Percentiles rank a stretch among this genome's conserved stretches.
These are phyloP conservation scores for Caranx ignobilis DNA, from an alignment of 2,113 vertebrate genomes.

Conservation along the genomic window DNA sequence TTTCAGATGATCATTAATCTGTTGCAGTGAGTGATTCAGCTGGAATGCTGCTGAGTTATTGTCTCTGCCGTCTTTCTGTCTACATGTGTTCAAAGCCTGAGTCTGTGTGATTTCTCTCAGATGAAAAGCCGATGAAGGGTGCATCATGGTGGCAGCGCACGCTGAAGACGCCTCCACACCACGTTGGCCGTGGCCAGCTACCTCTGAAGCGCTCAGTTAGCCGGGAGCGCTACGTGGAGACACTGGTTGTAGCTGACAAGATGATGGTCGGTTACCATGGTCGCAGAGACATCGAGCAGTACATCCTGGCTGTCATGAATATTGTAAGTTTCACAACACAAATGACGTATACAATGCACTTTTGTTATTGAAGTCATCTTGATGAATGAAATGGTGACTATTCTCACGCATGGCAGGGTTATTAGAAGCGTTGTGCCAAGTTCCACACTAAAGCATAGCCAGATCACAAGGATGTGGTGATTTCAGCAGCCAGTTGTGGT, in stretches of 20 bases:
- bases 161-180: constrained; percentile 91
- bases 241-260: constrained; percentile 97
- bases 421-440: background rate
- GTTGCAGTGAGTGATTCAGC: background rate
- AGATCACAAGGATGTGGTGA: background rate
- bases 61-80: background rate
- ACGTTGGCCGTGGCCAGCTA: constrained; percentile 90
- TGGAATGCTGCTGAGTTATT: background rate
- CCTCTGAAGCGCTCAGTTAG: constrained; percentile 96
- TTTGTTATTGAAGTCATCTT: background rate
- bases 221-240: constrained; percentile 97
- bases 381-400: background rate
- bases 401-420: background rate
- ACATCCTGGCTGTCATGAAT: constrained; percentile 99
- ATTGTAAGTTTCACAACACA: constrained; percentile 96
- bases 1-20: background rate
- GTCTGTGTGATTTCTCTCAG: constrained; percentile 70
- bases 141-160: constrained; percentile 93
- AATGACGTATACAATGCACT: constrained; percentile 32
- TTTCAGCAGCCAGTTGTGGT: background rate
- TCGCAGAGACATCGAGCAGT: constrained; percentile 97
- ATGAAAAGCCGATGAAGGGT: constrained; percentile 94
- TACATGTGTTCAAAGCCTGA: background rate
- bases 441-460: background rate
- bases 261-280: constrained; percentile 99